Evolutionary conservation across 2,797 vertebrate genomes (phyloP).

Genomic region (Sebastes nivosus): DNA sequence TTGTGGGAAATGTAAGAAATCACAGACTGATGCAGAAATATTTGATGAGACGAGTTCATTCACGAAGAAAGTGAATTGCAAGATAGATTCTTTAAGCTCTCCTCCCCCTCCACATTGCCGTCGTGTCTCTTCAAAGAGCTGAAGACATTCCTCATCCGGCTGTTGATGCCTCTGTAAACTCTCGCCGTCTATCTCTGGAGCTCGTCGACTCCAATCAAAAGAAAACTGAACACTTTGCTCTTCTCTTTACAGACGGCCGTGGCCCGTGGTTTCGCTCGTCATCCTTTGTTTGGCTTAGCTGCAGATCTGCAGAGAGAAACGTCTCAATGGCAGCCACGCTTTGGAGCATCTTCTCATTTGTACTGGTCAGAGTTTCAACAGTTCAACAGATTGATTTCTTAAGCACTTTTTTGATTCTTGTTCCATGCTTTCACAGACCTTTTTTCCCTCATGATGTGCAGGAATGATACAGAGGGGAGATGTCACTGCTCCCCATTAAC

Average conservation of each 20-base stretch:
- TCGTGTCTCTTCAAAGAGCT: background rate
- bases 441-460: background rate
- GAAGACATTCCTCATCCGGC: background rate
- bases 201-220: constrained; percentile 14
- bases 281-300: constrained; percentile 9
- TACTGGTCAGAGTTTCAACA: constrained; percentile 2
- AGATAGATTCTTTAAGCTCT: background rate
- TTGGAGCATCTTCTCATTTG: background rate
- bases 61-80: background rate
- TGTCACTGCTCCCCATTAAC: background rate
- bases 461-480: background rate
- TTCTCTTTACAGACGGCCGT: constrained; percentile 3
- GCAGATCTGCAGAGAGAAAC: background rate
- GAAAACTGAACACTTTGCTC: background rate
- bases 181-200: background rate
- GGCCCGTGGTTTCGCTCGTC: background rate
- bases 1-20: background rate
- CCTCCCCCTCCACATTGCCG: background rate
- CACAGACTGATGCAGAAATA: background rate
- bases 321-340: constrained; percentile 21
- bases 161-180: background rate
- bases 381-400: constrained; percentile 1
- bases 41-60: background rate
- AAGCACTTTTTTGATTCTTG: background rate
- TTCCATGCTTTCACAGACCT: background rate